Percentiles rank a stretch among this genome's conserved stretches.
phyloP scores from a whole-genome alignment of 2,888 invertebrate genomes.

The Marasmarcha lunaedactyla region DNA sequence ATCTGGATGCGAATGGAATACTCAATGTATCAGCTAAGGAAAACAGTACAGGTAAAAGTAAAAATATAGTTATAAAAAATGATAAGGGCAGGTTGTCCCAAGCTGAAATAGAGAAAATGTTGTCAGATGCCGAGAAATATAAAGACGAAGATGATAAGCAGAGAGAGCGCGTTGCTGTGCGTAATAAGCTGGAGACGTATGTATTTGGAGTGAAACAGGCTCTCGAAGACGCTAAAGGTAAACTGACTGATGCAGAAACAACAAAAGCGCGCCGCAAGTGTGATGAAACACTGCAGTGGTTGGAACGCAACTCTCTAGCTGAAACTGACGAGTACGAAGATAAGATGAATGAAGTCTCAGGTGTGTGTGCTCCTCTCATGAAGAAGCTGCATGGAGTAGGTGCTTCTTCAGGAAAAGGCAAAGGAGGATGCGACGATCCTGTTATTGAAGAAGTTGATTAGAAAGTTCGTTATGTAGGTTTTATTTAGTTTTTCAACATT shows the following conservation, averaged over 20 bases:
- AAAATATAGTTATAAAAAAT: too few relatives aligned
- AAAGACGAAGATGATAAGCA: conserved; percentile 78
- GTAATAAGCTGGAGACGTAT: conserved; percentile 79
- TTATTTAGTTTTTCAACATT: conserved; percentile 7
- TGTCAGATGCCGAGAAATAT: conserved; percentile 79
- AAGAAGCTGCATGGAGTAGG: conserved; percentile 54
- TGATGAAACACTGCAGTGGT: conserved; percentile 73
- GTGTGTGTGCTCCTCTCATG: conserved; percentile 67
- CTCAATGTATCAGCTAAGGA: conserved; percentile 85
- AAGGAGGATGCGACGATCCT: conserved; percentile 40
- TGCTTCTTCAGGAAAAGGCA: conserved; percentile 15
- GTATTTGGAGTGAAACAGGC: conserved; percentile 77
- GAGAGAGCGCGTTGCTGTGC: conserved; percentile 72
- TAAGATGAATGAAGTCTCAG: conserved; percentile 40
- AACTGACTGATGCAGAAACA: conserved; percentile 72
- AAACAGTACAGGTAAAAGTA: conserved; percentile 74
- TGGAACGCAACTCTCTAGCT: conserved; percentile 75
- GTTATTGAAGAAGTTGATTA: conserved; percentile 72
- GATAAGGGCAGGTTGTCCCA: conserved; percentile 85
- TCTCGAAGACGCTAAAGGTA: conserved; percentile 68
- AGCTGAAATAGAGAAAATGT: conserved; percentile 86
- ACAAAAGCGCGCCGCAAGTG: conserved; percentile 56
- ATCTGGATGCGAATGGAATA: conserved; percentile 82
- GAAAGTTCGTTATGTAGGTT: conserved; percentile 12
- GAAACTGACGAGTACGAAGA: conserved; percentile 76